A percentile compares a stretch with the other conserved stretches of the same genome.
Conservation (phyloP, 1,140 invertebrate species). For the Theocolax elegans region DNA sequence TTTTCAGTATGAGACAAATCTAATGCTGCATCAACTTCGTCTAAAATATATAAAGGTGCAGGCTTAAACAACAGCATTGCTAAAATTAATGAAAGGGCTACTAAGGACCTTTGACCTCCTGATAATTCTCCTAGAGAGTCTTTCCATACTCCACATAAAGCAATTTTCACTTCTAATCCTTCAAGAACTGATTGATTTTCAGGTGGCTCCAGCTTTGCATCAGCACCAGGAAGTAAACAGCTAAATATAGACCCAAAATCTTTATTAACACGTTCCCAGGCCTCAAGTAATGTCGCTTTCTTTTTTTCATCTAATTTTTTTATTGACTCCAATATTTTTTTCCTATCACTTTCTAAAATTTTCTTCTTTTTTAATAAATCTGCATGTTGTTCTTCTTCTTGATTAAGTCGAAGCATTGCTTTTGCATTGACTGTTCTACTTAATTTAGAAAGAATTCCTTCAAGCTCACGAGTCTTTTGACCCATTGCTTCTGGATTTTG, state of each 20-base stretch:
- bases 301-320: slow-evolving; percentile 91
- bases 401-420: slow-evolving; percentile 86
- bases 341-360: slow-evolving; percentile 89
- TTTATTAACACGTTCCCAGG: slow-evolving; percentile 85
- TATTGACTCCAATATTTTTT: slow-evolving; percentile 85
- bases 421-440: slow-evolving; percentile 84
- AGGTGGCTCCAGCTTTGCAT: slow-evolving; percentile 85
- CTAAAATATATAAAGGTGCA: slow-evolving; percentile 97
- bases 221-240: slow-evolving; percentile 88
- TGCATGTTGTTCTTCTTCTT: slow-evolving; percentile 87
- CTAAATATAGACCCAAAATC: slow-evolving; percentile 98
- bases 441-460: slow-evolving; percentile 78
- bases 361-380: slow-evolving; percentile 83
- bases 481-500: slow-evolving; percentile 66
- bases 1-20: slow-evolving; percentile 99
- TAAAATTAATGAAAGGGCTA: slow-evolving; percentile 95
- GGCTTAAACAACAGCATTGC: slow-evolving; percentile 97
- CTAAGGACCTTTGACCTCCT: slow-evolving; percentile 95
- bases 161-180: slow-evolving; percentile 93
- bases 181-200: slow-evolving; percentile 79
- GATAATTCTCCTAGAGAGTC: slow-evolving; percentile 95
- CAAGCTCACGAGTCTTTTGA: slow-evolving; percentile 71
- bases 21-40: slow-evolving; percentile 98
- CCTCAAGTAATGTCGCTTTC: slow-evolving; percentile 80
- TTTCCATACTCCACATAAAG: slow-evolving; percentile 95